Evolutionary conservation across 2,113 vertebrate genomes (phyloP), one percentile per base, ranked within the genome.

Genomic region (Cyprinus carpio): DNA sequence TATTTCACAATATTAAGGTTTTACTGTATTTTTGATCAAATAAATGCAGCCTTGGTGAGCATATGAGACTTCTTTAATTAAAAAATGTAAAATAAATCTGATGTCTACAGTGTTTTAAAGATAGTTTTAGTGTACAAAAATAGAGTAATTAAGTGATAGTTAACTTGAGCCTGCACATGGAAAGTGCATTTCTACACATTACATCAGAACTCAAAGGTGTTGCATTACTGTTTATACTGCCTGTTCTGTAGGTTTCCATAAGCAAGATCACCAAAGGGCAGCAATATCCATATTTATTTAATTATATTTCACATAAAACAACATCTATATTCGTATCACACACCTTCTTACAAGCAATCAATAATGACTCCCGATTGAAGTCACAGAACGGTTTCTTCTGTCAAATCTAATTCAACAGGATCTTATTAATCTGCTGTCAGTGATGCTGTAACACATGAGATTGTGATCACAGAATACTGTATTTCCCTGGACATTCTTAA

Each of bases 161-260:
- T 60, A 18, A 60, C 31, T 79, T 64, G 27, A 80, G 31, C 13
- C 31, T 58, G 56, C 16, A 34, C 49, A 31, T 46, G 40, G 15
- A 65, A 27, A 43, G 37, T 65, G 60, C 80, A 82, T 69, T 82
- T 49, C 43, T 16, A 51, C 62, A 82, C 10, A 69, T 82, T 82
- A 67, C 80, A 82, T 54, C 64, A 54, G 64, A 51, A 46, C 25
- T 51, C 15, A 16, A 69, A 40, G 37, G 34, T 80, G 4, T 80
- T 80, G 58, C 37, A 64, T 43, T 65, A 16, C 23, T 25, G 23
- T 80, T 29, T 80, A 20, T 27, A 46, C 34, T 29, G 23, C 78
- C 25, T 46, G 37, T 16, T 27, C 3, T 65, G 13, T 25, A 64
- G 12, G 12, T 16, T 65, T 43, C 40, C 80, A 82, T 10, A 54